Conservation (phyloP, 2,797 vertebrate genomes). For the Chaenodraco wilsoni region DNA sequence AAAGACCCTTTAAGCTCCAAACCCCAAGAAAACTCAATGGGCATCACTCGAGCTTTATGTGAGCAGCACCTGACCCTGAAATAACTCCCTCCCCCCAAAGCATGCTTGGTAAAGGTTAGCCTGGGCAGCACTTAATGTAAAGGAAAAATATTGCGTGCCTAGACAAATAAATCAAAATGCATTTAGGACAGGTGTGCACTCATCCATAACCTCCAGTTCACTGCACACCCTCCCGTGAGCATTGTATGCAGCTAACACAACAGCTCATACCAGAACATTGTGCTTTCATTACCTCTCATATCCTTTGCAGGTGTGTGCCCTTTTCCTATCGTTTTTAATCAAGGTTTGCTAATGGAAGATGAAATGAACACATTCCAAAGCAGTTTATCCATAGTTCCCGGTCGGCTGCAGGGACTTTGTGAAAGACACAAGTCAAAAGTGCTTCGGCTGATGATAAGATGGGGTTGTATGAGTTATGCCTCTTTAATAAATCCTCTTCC, state of each 20-base stretch:
- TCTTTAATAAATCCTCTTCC: slow-evolving; percentile 62
- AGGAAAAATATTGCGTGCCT: slow-evolving; percentile 60
- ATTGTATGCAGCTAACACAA: slow-evolving; percentile 40
- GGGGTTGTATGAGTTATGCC: slow-evolving; percentile 64
- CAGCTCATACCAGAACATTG: slow-evolving; percentile 47
- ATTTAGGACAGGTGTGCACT: slow-evolving; percentile 50
- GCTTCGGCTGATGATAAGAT: slow-evolving; percentile 47
- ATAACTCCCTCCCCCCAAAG: slow-evolving; percentile 52
- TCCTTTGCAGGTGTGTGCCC: slow-evolving; percentile 24
- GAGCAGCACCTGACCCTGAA: slow-evolving; percentile 65
- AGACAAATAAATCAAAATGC: slow-evolving; percentile 72
- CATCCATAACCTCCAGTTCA: slow-evolving; percentile 42
- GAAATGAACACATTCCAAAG: slow-evolving; percentile 56
- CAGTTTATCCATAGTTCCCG: slow-evolving; percentile 58
- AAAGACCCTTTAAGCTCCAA: slow-evolving; percentile 30
- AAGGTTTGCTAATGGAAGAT: slow-evolving; percentile 48
- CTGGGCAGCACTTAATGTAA: slow-evolving; percentile 66
- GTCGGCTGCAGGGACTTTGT: slow-evolving; percentile 60
- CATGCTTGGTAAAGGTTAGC: slow-evolving; percentile 67
- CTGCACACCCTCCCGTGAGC: slow-evolving; percentile 32
- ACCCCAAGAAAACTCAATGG: slow-evolving; percentile 21
- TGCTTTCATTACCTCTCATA: slow-evolving; percentile 57
- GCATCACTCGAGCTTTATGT: slow-evolving; percentile 55
- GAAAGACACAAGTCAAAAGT: slow-evolving; percentile 67
- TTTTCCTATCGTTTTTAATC: slow-evolving; percentile 49